Evolutionary conservation across 2,113 vertebrate genomes (phyloP).

Genomic region (Archocentrus centrarchus): DNA sequence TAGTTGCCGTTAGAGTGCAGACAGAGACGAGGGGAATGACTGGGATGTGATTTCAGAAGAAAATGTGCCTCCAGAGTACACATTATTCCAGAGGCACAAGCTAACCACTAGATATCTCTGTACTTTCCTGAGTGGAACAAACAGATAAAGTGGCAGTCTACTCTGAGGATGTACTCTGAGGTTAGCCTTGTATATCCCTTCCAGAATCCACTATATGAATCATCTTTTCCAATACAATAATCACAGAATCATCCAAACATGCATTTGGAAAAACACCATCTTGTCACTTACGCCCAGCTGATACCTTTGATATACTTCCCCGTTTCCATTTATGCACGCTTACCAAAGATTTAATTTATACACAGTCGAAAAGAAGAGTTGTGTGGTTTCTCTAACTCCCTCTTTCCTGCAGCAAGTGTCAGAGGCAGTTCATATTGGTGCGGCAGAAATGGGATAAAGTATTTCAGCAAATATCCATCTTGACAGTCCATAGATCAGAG

Average conservation of each 20-base stretch:
- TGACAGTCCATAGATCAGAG: conserved; percentile 77
- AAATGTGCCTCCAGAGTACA: neutral
- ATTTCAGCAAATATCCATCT: conserved; percentile 71
- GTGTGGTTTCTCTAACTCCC: conserved; percentile 27
- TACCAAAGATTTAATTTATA: conserved; percentile 57
- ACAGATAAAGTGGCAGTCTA: conserved; percentile 24
- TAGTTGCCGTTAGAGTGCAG: conserved; percentile 15
- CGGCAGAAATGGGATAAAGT: conserved; percentile 63
- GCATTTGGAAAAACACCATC: neutral
- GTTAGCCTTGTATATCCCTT: conserved; percentile 44
- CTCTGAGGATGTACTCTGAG: conserved; percentile 34
- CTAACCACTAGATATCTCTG: conserved; percentile 12
- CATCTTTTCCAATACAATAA: conserved; percentile 22
- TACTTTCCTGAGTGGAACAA: conserved; percentile 34
- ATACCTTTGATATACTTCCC: neutral
- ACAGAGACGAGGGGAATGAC: neutral
- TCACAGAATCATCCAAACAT: neutral
- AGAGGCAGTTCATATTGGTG: conserved; percentile 61
- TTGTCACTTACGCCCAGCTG: neutral
- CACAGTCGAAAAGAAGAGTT: conserved; percentile 29
- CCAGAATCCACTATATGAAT: conserved; percentile 46
- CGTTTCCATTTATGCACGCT: conserved; percentile 13
- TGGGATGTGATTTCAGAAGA: neutral
- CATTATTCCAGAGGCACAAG: neutral
- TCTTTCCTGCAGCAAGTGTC: conserved; percentile 65